These are phyloP conservation scores for Rhysida immarginata DNA, from an alignment of 1,140 invertebrate species.

Conservation along the genomic window DNA sequence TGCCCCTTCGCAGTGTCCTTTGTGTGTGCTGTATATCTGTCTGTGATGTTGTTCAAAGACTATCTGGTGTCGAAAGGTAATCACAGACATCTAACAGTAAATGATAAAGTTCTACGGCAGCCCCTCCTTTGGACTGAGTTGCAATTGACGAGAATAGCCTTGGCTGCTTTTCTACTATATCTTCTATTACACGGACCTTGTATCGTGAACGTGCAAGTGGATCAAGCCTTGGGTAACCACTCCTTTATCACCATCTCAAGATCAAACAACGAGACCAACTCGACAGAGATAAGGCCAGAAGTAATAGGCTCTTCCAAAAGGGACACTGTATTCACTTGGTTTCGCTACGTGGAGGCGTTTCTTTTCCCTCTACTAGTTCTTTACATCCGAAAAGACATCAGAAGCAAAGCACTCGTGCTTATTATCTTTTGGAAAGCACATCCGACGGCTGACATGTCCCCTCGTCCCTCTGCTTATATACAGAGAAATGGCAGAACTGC, in stretches of 20 bases:
- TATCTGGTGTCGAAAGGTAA: not conserved
- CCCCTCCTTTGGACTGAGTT: constrained; percentile 1
- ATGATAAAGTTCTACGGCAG: not conserved
- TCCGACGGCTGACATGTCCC: not conserved
- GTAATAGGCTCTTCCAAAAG: not conserved
- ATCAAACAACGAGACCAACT: not conserved
- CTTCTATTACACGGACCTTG: not conserved
- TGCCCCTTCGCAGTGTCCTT: not conserved
- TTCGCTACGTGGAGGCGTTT: not conserved
- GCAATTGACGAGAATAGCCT: not conserved
- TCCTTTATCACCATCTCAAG: not conserved
- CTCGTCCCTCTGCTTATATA: not conserved
- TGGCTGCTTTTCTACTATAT: not conserved
- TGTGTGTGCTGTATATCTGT: not conserved
- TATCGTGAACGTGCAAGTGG: constrained; percentile 1
- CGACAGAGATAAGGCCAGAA: not conserved
- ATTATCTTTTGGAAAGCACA: constrained; percentile 1
- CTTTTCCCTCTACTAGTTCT: not conserved
- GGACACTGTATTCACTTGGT: not conserved
- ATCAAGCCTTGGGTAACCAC: not conserved
- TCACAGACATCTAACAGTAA: no score
- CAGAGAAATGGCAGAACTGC: not conserved
- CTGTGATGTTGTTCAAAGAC: not conserved
- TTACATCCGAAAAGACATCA: not conserved
- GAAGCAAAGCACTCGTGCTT: not conserved